Base-by-base conservation (phyloP, 1,140 invertebrate genomes). In the Zophobas morio region DNA sequence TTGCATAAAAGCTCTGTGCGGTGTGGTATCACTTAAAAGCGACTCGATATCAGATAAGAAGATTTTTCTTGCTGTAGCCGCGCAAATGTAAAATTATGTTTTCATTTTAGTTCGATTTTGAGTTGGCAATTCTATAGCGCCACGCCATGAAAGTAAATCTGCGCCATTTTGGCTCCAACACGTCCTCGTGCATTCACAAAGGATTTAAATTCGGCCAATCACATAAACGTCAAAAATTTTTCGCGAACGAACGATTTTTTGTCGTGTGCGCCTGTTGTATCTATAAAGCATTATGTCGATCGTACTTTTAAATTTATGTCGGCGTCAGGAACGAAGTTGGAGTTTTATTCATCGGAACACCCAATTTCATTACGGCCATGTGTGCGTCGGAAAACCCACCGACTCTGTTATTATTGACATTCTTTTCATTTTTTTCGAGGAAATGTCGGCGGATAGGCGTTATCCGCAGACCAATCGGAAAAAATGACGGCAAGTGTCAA, bases 331-430 rank as follows among this genome's bases (percentile, higher is more conserved):
- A 46, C 42, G 3, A 46, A 46, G 20, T 46, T 4, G 42, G 8
- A 46, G 3, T 8, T 46, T 46, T 8, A 46, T 46, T 46, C 42
- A 46, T 46, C 42, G 42, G 8, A 46, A 3, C 42, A 46, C 8
- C 42, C 42, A 46, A 46, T 46, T 46, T 46, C 42, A 46, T 46
- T 46, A 46, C 42, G 3, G 8, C 42, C 42, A 3, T 46, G 42
- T 46, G 42, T 8, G 42, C 3, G 3, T 46, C 42, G 42, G 20
- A 20, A 46, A 46, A 46, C 42, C 42, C 3, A 46, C 42, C 42
- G 42, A 46, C 42, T 46, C 42, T 8, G 42, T 46, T 46, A 46
- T 46, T 46, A 46, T 46, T 46, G 42, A 46, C 42, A 46, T 46
- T 46, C 42, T 46, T 46, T 46, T 46, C 42, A 46, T 46, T 46